These are phyloP conservation scores for Zaprionus tsacasi DNA, from an alignment of 1,140 invertebrate species.

Conservation along the genomic window DNA sequence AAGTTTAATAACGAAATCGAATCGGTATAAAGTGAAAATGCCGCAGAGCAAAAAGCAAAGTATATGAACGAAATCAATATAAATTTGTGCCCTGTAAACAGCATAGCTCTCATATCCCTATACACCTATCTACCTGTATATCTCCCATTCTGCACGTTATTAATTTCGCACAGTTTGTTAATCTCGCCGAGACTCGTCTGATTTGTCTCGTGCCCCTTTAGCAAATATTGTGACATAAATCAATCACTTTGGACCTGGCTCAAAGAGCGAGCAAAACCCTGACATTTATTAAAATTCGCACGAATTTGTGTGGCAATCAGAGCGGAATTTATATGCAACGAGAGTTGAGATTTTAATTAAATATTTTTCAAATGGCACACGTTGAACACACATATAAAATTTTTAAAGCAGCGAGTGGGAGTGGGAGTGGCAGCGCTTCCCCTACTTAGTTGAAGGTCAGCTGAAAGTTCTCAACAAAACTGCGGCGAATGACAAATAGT, in stretches of 20 bases:
- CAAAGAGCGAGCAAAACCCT: conserved; percentile 36
- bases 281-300: conserved; percentile 64
- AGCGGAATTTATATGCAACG: conserved; percentile 11
- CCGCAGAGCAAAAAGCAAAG: background rate
- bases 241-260: conserved; percentile 37
- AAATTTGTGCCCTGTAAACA: background rate
- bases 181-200: conserved; percentile 10
- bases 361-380: background rate
- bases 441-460: conserved; percentile 22
- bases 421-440: background rate
- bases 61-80: background rate
- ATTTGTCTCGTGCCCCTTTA: background rate
- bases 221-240: conserved; percentile 65
- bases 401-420: background rate
- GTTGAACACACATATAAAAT: background rate
- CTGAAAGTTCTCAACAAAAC: conserved; percentile 15
- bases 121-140: no score
- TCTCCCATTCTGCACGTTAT: background rate
- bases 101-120: background rate
- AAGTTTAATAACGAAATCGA: conserved; percentile 40
- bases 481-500: conserved; percentile 5
- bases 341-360: conserved; percentile 26
- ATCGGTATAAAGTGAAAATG: background rate
- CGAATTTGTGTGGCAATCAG: conserved; percentile 31
- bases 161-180: background rate